Conservation (phyloP, 2,113 vertebrate genomes). For the Sialia sialis region DNA sequence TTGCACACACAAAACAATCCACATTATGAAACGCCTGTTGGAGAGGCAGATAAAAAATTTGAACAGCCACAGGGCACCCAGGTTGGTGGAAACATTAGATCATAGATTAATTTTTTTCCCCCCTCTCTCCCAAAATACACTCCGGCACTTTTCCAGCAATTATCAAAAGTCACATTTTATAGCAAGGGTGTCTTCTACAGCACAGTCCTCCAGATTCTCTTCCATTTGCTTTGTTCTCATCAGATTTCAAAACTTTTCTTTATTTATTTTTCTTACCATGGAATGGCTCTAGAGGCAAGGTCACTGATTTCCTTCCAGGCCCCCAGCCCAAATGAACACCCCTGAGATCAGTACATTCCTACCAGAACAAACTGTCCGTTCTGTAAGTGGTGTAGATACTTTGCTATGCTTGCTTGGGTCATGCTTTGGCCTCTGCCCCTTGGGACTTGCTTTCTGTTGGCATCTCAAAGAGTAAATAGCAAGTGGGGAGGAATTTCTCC, state of each 20-base stretch:
- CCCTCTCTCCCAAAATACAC: conserved; percentile 45
- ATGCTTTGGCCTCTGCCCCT: not conserved
- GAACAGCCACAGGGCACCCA: conserved; percentile 65
- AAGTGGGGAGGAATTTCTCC: not conserved
- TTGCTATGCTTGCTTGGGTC: not conserved
- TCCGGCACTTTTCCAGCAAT: conserved; percentile 52
- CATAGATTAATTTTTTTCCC: not conserved
- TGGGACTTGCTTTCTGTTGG: not conserved
- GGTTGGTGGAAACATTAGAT: conserved; percentile 65
- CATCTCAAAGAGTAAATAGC: not conserved
- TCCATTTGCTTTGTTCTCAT: not conserved
- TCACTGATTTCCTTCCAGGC: not conserved
- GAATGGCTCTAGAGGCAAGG: not conserved
- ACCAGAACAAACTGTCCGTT: not conserved
- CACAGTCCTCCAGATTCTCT: conserved; percentile 14
- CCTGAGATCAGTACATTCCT: not conserved
- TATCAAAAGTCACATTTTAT: conserved; percentile 66
- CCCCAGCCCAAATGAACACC: fast-evolving
- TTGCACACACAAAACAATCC: conserved; percentile 7
- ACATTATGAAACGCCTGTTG: conserved; percentile 61
- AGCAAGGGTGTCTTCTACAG: not conserved
- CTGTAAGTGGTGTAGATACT: not conserved
- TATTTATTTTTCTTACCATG: conserved; percentile 24
- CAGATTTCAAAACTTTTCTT: not conserved
- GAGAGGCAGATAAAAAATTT: conserved; percentile 44